These are phyloP conservation scores for Plotosus lineatus DNA, from an alignment of 2,113 vertebrate genomes.

Conservation along the genomic window DNA sequence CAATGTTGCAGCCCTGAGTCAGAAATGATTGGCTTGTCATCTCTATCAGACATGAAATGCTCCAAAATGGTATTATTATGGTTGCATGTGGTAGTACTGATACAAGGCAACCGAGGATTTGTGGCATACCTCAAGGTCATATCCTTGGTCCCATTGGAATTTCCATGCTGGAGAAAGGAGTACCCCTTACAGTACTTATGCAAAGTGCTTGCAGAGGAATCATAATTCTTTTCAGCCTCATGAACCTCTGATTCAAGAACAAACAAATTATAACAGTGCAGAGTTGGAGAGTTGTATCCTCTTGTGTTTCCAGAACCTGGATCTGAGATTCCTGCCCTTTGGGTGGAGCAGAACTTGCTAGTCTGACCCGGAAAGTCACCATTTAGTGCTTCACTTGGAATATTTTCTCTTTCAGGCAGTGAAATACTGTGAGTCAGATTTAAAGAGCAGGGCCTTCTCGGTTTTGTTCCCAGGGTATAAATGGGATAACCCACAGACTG, in stretches of 20 bases:
- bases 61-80: slow-evolving; percentile 62
- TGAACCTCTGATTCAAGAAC: slow-evolving; percentile 74
- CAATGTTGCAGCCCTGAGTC: slow-evolving; percentile 66
- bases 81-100: slow-evolving; percentile 58
- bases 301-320: slow-evolving; percentile 43
- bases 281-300: slow-evolving; percentile 52
- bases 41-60: slow-evolving; percentile 33
- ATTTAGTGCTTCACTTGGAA: slow-evolving; percentile 77
- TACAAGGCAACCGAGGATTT: slow-evolving; percentile 57
- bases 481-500: slow-evolving; percentile 79
- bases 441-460: slow-evolving; percentile 75
- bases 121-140: slow-evolving; percentile 65
- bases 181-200: slow-evolving; percentile 72
- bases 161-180: slow-evolving; percentile 84
- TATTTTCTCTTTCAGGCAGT: slow-evolving; percentile 79
- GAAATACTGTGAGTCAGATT: slow-evolving; percentile 74
- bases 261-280: slow-evolving; percentile 81
- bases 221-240: slow-evolving; percentile 73
- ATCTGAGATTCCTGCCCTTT: slow-evolving; percentile 51
- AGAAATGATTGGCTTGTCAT: slow-evolving; percentile 55
- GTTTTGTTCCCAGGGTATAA: slow-evolving; percentile 75
- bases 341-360: slow-evolving; percentile 63
- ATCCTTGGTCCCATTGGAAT: slow-evolving; percentile 63
- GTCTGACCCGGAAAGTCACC: slow-evolving; percentile 72
- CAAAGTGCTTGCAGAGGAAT: slow-evolving; percentile 68